These are phyloP conservation scores for Tachina lurida DNA, from an alignment of 2,888 invertebrate species.

Conservation along the genomic window DNA sequence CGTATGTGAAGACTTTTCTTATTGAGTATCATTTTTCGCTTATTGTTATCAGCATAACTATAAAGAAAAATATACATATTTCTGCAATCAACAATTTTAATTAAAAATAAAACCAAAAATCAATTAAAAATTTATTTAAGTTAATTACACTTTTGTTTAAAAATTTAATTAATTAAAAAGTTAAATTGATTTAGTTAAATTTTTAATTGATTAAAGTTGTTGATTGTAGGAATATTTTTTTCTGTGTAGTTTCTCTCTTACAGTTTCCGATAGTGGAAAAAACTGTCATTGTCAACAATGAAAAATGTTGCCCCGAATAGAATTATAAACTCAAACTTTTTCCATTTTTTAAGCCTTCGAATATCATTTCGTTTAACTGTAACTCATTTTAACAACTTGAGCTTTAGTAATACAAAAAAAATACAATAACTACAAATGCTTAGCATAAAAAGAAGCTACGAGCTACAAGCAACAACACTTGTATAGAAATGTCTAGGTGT, in stretches of 20 bases:
- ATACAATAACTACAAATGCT: conserved; percentile 55
- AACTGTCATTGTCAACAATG: background rate
- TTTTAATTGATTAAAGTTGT: no score
- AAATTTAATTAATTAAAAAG: no score
- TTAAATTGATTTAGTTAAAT: no score
- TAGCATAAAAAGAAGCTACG: conserved; percentile 37
- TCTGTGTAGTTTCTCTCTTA: no score
- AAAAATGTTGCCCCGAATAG: background rate
- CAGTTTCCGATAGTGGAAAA: no score
- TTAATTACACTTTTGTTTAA: no score
- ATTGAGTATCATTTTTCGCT: no score
- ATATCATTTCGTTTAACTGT: conserved; percentile 37
- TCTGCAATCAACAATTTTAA: background rate
- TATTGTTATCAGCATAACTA: no score
- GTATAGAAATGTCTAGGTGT: conserved; percentile 32
- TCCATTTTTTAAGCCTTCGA: background rate
- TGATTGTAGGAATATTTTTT: no score
- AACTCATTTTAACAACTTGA: conserved; percentile 55
- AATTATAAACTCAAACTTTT: background rate
- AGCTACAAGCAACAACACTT: conserved; percentile 17
- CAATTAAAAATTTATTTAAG: no score
- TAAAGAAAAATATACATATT: no score
- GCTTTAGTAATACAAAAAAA: conserved; percentile 56
- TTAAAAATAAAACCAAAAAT: background rate
- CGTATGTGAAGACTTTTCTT: no score